Evolutionary conservation across 2,113 vertebrate genomes (phyloP), one percentile per base, ranked within the genome.

Genomic region (Pseudorectes ferrugineus): DNA sequence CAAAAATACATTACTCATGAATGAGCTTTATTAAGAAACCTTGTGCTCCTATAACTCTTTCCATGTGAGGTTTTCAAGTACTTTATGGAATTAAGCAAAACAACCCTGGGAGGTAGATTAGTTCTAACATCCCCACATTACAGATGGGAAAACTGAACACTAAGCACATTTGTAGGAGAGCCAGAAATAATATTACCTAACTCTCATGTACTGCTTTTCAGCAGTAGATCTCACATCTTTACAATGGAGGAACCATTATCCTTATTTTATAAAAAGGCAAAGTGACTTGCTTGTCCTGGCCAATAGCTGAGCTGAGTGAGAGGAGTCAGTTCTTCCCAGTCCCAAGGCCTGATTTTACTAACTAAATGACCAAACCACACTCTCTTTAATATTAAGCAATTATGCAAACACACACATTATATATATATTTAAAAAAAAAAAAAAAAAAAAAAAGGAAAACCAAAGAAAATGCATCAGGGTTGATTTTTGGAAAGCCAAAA

Each of bases 31-130:
- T 96, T 97, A 96, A 96, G 93, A 96, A 97, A 96, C 80, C 93
- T 95, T 94, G 93, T 92, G 94, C 95, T 96, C 63, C 84, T 97
- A 77, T 95, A 96, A 97, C 95, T 95, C 93, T 92, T 96, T 96
- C 95, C 93, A 94, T 95, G 95, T 97, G 96, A 96, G 95, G 95
- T 97, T 96, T 97, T 97, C 93, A 96, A 96, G 91, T 93, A 89
- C 92, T 95, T 95, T 95, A 96, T 95, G 94, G 96, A 95, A 97
- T 96, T 96, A 96, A 97, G 93, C 94, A 96, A 95, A 96, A 93
- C 95, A 95, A 96, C 96, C 83, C 89, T 96, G 92, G 95, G 95
- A 96, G 96, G 95, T 96, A 95, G 94, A 96, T 95, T 96, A 96
- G 93, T 94, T 91, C 89, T 96, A 94, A 94, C 95, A 96, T 96